phyloP scores from a whole-genome alignment of 2,797 vertebrate species.

The Notolabrus celidotus region DNA sequence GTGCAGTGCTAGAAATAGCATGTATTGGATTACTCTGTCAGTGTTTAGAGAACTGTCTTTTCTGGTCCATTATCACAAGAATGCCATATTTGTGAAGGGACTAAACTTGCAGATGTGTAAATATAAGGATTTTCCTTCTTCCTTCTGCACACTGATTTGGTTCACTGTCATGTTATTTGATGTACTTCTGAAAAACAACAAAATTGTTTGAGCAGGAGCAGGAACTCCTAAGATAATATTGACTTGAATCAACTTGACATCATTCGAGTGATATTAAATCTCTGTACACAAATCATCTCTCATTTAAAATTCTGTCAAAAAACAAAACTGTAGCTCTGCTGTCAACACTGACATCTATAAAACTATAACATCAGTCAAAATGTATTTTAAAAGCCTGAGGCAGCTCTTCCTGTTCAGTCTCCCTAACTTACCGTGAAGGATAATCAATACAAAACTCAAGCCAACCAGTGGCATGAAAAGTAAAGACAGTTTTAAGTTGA shows the following conservation, averaged over 20 bases:
- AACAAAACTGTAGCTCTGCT: no score
- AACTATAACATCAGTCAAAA: neutral
- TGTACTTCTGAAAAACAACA: slow-evolving; percentile 29
- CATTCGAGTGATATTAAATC: slow-evolving; percentile 1
- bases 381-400: neutral
- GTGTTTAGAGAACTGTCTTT: no score
- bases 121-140: slow-evolving; percentile 11
- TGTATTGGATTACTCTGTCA: slow-evolving; percentile 1
- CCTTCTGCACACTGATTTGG: slow-evolving; percentile 3
- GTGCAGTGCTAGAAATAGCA: no score
- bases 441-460: slow-evolving; percentile 18
- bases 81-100: slow-evolving; percentile 4
- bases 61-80: slow-evolving; percentile 2
- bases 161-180: slow-evolving; percentile 30
- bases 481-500: slow-evolving; percentile 14
- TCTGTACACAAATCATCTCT: slow-evolving; percentile 5
- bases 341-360: neutral
- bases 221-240: slow-evolving; percentile 29
- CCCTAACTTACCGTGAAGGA: neutral
- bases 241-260: slow-evolving; percentile 23
- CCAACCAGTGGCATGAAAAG: neutral
- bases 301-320: neutral
- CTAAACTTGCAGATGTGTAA: slow-evolving; percentile 10
- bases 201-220: slow-evolving; percentile 18
- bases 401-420: neutral